Percentiles rank a stretch among this genome's conserved stretches.
Evolutionary conservation across 2,113 vertebrate genomes (phyloP).

Genomic region (Nicator chloris): DNA sequence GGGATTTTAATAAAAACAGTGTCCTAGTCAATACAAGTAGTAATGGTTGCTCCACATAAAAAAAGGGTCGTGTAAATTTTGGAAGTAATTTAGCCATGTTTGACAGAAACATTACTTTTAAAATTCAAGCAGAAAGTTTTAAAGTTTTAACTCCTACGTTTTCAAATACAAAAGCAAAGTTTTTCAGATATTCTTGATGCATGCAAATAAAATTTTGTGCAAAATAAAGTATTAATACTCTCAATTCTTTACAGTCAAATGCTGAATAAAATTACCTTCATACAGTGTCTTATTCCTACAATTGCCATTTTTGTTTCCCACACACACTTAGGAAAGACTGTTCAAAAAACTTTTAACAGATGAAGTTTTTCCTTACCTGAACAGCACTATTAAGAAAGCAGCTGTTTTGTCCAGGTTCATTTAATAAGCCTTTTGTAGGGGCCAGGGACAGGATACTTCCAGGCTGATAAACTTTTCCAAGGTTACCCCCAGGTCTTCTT

Average conservation of each 20-base stretch:
- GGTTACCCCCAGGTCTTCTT: slow-evolving; percentile 87
- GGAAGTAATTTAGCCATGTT: background rate
- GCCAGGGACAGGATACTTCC: slow-evolving; percentile 95
- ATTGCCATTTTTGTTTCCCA: background rate
- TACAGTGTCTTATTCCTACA: background rate
- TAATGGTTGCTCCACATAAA: background rate
- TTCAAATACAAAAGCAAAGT: background rate
- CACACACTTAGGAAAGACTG: background rate
- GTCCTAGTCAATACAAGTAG: background rate
- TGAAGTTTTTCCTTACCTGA: slow-evolving; percentile 78
- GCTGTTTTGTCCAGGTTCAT: slow-evolving; percentile 97
- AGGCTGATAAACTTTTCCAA: slow-evolving; percentile 91
- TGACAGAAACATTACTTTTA: background rate
- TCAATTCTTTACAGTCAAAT: background rate
- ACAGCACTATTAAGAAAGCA: slow-evolving; percentile 99
- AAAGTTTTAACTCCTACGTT: background rate
- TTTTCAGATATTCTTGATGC: background rate
- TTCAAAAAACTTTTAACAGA: background rate
- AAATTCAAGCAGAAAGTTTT: background rate
- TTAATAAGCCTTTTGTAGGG: slow-evolving; percentile 93
- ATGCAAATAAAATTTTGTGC: background rate
- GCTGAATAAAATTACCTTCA: background rate
- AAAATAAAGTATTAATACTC: background rate
- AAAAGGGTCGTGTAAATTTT: background rate
- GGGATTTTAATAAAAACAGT: background rate